A percentile compares a stretch with the other conserved stretches of the same genome.
Conservation (phyloP, 2,888 invertebrate species). For the Tipula helvola region DNA sequence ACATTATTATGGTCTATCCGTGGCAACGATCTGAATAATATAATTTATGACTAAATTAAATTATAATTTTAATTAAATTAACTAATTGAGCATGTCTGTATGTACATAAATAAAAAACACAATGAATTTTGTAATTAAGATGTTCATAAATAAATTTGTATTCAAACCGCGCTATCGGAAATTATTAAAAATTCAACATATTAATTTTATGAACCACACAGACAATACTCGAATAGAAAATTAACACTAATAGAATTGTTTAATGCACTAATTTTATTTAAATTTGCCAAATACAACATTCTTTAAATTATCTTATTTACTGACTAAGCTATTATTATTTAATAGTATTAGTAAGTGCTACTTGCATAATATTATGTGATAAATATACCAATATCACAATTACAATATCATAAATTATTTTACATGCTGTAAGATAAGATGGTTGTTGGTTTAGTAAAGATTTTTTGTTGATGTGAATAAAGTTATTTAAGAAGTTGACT, state of each 20-base stretch:
- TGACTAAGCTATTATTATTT: background rate
- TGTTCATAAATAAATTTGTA: background rate
- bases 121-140: background rate
- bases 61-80: too few species aligned
- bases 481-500: too few species aligned
- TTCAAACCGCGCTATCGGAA: background rate
- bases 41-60: background rate
- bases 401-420: background rate
- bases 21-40: background rate
- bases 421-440: background rate
- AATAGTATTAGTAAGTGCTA: background rate
- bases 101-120: background rate
- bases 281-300: background rate
- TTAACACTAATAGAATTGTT: background rate
- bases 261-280: background rate
- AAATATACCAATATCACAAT: background rate
- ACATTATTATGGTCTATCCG: background rate
- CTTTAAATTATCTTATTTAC: background rate
- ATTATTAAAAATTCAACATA: background rate
- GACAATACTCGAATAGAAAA: too few species aligned
- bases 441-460: background rate
- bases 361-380: background rate
- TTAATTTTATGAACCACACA: too few species aligned
- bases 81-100: background rate
- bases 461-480: background rate